Evolutionary conservation across 2,888 invertebrate species (phyloP).

Genomic region (Steinernema hermaphroditum): DNA sequence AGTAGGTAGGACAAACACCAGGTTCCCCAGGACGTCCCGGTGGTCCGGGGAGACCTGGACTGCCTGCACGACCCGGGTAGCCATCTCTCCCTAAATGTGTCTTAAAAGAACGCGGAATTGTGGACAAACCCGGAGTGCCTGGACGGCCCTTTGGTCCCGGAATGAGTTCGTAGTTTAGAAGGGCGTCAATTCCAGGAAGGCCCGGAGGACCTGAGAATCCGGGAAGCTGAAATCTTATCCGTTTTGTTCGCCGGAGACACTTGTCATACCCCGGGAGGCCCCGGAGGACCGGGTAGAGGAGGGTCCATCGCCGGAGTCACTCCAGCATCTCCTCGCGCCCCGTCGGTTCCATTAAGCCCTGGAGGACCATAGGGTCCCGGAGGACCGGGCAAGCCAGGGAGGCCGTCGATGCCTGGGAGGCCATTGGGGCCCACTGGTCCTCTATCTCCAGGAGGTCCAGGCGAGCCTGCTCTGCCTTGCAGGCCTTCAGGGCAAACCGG

Average conservation of each 20-base stretch:
- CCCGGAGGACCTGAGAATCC: slow-evolving; percentile 12
- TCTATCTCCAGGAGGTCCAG: slow-evolving; percentile 15
- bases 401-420: neutral
- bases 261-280: neutral
- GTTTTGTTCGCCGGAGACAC: neutral
- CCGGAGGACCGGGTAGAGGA: neutral
- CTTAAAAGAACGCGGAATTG: neutral
- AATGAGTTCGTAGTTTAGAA: neutral
- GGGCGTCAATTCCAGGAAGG: slow-evolving; percentile 2
- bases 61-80: neutral
- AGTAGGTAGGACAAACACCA: slow-evolving; percentile 13
- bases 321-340: slow-evolving; percentile 14
- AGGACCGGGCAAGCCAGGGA: neutral
- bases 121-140: neutral
- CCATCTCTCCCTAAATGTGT: neutral
- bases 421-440: slow-evolving; percentile 5
- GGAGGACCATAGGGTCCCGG: slow-evolving; percentile 7
- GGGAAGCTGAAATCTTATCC: slow-evolving; percentile 9
- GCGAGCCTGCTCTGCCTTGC: neutral
- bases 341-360: neutral
- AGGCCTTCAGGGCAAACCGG: neutral
- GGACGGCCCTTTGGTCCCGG: slow-evolving; percentile 18
- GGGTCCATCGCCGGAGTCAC: slow-evolving; percentile 9
- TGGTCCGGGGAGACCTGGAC: neutral
- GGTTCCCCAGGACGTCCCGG: slow-evolving; percentile 12